Percentiles rank a stretch among this genome's conserved stretches.
Conservation (phyloP, 2,888 invertebrate genomes). For the Gasteruption jaculator region DNA sequence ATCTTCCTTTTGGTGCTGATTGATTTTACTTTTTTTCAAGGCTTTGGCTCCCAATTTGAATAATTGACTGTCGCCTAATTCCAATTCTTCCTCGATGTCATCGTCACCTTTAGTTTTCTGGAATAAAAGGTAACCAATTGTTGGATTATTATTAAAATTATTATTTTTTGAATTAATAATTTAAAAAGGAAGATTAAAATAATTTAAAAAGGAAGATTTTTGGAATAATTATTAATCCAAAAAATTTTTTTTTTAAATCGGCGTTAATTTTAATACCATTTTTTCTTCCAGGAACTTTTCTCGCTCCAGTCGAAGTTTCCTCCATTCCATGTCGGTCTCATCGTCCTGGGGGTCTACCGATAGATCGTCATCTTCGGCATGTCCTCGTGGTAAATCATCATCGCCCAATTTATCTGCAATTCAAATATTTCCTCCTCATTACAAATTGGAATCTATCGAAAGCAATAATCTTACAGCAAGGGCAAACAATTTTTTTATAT, state of each 20-base stretch:
- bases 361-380: slow-evolving; percentile 41
- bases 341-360: slow-evolving; percentile 62
- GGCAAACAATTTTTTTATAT: too few relatives aligned
- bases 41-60: slow-evolving; percentile 52
- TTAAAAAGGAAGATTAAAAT: slow-evolving; percentile 12
- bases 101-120: slow-evolving; percentile 30
- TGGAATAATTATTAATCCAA: slow-evolving; percentile 2
- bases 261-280: slow-evolving; percentile 43
- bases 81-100: slow-evolving; percentile 36
- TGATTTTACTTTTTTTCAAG: slow-evolving; percentile 26
- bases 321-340: slow-evolving; percentile 73
- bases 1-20: slow-evolving; percentile 14
- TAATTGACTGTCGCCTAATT: slow-evolving; percentile 48
- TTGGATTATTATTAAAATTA: too few relatives aligned
- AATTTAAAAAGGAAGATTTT: slow-evolving; percentile 3
- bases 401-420: slow-evolving; percentile 47
- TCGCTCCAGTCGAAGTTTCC: slow-evolving; percentile 73
- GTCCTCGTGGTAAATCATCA: slow-evolving; percentile 36
- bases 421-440: slow-evolving; percentile 9
- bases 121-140: too few relatives aligned
- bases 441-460: too few relatives aligned
- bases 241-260: not conserved
- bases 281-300: slow-evolving; percentile 69
- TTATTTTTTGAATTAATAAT: too few relatives aligned
- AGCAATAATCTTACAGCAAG: too few relatives aligned